Evolutionary conservation across 2,797 vertebrate genomes (phyloP).

Genomic region (Telmatherina bonti): DNA sequence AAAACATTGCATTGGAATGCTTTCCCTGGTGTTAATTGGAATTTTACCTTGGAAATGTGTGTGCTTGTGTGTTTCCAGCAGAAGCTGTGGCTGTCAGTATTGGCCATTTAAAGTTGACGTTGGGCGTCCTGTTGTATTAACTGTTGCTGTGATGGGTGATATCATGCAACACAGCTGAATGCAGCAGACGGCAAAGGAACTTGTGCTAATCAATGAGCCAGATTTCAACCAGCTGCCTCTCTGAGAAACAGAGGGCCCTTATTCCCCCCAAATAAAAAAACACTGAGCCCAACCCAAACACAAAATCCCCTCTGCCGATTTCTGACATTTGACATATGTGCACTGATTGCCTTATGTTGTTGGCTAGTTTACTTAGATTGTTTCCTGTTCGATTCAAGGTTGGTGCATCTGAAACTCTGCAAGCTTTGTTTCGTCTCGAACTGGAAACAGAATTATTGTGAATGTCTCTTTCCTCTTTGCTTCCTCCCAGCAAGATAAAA

Average conservation of each 20-base stretch:
- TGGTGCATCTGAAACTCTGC: slow-evolving; percentile 54
- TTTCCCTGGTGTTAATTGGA: slow-evolving; percentile 30
- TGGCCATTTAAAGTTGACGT: slow-evolving; percentile 49
- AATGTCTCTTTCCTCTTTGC: slow-evolving; percentile 50
- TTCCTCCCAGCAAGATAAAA: slow-evolving; percentile 58
- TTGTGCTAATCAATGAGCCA: slow-evolving; percentile 75
- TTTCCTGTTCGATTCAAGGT: slow-evolving; percentile 69
- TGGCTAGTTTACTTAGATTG: slow-evolving; percentile 66
- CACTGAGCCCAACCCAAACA: slow-evolving; percentile 45
- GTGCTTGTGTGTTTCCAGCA: slow-evolving; percentile 12
- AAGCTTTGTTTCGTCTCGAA: slow-evolving; percentile 57
- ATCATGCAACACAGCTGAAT: slow-evolving; percentile 76
- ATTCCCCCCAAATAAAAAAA: slow-evolving; percentile 74
- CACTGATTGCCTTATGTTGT: slow-evolving; percentile 70
- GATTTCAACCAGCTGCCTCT: slow-evolving; percentile 83
- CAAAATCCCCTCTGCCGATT: slow-evolving; percentile 58
- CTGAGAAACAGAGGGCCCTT: slow-evolving; percentile 74
- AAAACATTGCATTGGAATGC: slow-evolving; percentile 10
- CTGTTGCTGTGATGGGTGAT: slow-evolving; percentile 71
- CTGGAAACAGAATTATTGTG: slow-evolving; percentile 69
- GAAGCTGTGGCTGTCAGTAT: slow-evolving; percentile 21
- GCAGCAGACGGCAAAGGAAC: slow-evolving; percentile 55
- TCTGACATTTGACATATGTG: slow-evolving; percentile 77
- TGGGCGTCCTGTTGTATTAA: slow-evolving; percentile 79
- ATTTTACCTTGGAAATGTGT: slow-evolving; percentile 7